A percentile compares a stretch with the other conserved stretches of the same genome.
phyloP scores from a whole-genome alignment of 1,140 invertebrate genomes.

The Pachyrhynchus sulphureomaculatus region DNA sequence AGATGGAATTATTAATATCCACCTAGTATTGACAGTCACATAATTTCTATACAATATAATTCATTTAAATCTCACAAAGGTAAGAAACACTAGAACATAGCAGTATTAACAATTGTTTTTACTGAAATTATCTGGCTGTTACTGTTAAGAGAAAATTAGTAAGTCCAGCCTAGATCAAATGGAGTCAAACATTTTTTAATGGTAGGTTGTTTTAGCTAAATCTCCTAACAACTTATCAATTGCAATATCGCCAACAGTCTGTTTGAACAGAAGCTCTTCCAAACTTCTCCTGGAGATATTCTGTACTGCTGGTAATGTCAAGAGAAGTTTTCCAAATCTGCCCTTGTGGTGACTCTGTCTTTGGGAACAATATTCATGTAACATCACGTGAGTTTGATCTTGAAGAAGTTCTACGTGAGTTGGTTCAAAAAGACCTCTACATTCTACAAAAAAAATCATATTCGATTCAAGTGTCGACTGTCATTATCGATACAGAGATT shows the following conservation, averaged over 20 bases:
- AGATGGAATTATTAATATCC: too few relatives aligned
- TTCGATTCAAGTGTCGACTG: too few relatives aligned
- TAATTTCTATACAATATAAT: too few relatives aligned
- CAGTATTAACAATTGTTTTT: too few relatives aligned
- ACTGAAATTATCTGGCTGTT: too few relatives aligned
- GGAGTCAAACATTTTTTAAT: neutral
- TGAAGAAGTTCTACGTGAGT: constrained; percentile 69
- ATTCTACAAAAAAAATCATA: constrained; percentile 60
- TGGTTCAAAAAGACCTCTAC: constrained; percentile 62
- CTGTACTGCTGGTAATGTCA: constrained; percentile 65
- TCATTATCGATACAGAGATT: too few relatives aligned
- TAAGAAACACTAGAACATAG: too few relatives aligned
- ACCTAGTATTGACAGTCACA: too few relatives aligned
- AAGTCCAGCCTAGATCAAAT: too few relatives aligned
- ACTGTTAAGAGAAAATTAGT: too few relatives aligned
- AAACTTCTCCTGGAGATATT: constrained; percentile 57
- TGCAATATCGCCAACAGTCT: constrained; percentile 68
- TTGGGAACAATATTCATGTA: constrained; percentile 64
- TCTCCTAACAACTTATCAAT: constrained; percentile 69
- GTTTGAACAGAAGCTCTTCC: constrained; percentile 69
- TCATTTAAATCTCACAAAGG: too few relatives aligned
- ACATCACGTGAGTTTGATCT: constrained; percentile 74
- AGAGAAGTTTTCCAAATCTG: constrained; percentile 67
- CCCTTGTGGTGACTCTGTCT: constrained; percentile 55
- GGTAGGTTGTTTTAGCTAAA: constrained; percentile 54